Base-by-base conservation (phyloP, 2,888 invertebrate species). In the Tipula vernalis region DNA sequence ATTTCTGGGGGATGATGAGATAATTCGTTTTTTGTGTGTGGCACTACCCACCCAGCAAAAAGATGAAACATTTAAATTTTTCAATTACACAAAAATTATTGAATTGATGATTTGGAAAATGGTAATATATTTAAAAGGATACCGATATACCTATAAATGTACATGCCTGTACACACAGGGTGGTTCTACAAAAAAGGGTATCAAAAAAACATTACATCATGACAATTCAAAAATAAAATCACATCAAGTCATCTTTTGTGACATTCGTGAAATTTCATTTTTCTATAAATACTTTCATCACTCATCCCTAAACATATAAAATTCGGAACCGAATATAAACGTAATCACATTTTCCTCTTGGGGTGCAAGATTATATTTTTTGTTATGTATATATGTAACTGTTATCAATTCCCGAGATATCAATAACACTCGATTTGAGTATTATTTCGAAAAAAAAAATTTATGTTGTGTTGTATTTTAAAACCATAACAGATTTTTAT, bases 391-490 rank as follows among this genome's bases (percentile, higher is more conserved):
- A 44, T 57, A 5, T 57, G 15, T 57, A 57, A 57, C 71, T 71
- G 71, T 84, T 84, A 84, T 84, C 84, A 84, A 84, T 84, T 84
- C 84, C 84, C 84, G 84, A 84, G 84, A 84, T 84, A 84, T 84
- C 84, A 84, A 84, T 84, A 84, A 84, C 84, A 84, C 84, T 84
- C 84, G 84, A 84, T 39, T 84, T 15, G 84, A 84, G 84, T 84
- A 39, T 41, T 84, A 39, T 84, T 84, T 84, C 51, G 51, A 28
- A 28, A 28, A 28, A 28, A 28, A 28, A 28, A 51, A 51, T 15
- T 51, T 71, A 28, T 71, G 71, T 71, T 71, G 28, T 51, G 28
- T 10, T 71, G 10, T 71, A 71, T 71, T 71, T 71, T 71, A 84
- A 84, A 84, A 84, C 84, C 84, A 84, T 36, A 84, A 84, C 84